These are phyloP conservation scores for Morpho deidamia DNA, from an alignment of 2,888 invertebrate species.

Conservation along the genomic window DNA sequence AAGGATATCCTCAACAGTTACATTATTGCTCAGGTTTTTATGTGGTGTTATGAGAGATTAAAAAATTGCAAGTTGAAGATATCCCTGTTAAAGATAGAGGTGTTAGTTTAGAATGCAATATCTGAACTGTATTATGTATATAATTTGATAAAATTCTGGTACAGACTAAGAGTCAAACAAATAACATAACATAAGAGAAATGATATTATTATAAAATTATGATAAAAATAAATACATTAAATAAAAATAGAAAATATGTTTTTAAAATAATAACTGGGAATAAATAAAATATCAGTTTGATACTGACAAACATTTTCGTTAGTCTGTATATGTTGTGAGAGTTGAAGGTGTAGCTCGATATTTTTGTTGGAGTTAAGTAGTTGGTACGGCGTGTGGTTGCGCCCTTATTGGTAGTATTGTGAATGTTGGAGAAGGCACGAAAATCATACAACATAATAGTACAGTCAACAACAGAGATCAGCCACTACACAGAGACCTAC, in stretches of 20 bases:
- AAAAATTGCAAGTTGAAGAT: constrained; percentile 30
- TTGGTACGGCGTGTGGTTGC: constrained; percentile 69
- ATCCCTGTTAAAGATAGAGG: constrained; percentile 46
- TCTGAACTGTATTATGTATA: constrained; percentile 47
- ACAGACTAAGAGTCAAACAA: constrained; percentile 28
- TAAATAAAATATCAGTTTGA: constrained; percentile 26
- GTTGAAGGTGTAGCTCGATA: constrained; percentile 75
- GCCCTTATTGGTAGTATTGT: constrained; percentile 74
- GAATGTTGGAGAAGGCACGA: constrained; percentile 77
- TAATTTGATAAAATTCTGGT: constrained; percentile 41
- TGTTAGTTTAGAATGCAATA: constrained; percentile 54
- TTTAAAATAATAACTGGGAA: constrained; percentile 20
- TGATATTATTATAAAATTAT: constrained; percentile 15
- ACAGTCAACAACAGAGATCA: constrained; percentile 78
- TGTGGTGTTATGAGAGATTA: too few relatives aligned
- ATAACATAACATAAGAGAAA: constrained; percentile 16
- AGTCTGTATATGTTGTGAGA: constrained; percentile 74
- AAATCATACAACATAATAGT: constrained; percentile 76
- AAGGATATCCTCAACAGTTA: constrained; percentile 25
- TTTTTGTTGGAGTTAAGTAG: constrained; percentile 73
- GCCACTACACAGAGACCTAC: constrained; percentile 77
- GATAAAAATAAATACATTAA: constrained; percentile 18
- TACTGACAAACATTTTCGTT: constrained; percentile 32
- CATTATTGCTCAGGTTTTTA: constrained; percentile 8
- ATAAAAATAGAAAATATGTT: constrained; percentile 27